These are phyloP conservation scores for Endotricha flammealis DNA, from an alignment of 2,888 invertebrate species.

Conservation along the genomic window DNA sequence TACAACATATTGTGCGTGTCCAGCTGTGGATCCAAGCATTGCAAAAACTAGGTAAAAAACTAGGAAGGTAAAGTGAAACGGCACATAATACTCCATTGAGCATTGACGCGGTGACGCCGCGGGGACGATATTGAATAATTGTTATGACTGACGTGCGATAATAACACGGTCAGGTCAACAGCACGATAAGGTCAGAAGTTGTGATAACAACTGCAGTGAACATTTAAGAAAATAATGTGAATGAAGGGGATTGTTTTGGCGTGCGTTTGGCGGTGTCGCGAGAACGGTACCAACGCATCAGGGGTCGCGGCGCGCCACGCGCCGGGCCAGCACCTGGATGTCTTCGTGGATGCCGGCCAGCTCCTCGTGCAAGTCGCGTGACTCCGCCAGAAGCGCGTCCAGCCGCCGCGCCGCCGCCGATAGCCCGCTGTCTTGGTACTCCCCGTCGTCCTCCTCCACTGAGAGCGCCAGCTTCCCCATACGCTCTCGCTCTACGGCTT, in stretches of 20 bases:
- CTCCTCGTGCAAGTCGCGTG: slow-evolving; percentile 62
- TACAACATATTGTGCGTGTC: not conserved
- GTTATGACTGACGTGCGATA: too few species aligned
- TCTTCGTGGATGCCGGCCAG: slow-evolving; percentile 69
- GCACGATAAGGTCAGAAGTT: not conserved
- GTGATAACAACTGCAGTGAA: not conserved
- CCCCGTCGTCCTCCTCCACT: slow-evolving; percentile 62
- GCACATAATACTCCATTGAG: not conserved
- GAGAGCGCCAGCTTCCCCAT: slow-evolving; percentile 61
- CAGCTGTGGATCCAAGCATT: slow-evolving; percentile 1
- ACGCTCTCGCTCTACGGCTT: slow-evolving; percentile 59
- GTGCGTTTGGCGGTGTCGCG: slow-evolving; percentile 24
- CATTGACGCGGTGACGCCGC: too few species aligned
- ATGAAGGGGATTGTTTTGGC: slow-evolving; percentile 4
- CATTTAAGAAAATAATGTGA: slow-evolving; percentile 1
- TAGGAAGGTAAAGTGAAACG: slow-evolving; percentile 3
- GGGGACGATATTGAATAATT: too few species aligned
- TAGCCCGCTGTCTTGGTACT: slow-evolving; percentile 39
- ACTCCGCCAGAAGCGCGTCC: slow-evolving; percentile 65
- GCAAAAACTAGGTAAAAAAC: slow-evolving; percentile 5
- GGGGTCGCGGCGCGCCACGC: slow-evolving; percentile 55
- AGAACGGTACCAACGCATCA: slow-evolving; percentile 67
- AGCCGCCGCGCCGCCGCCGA: slow-evolving; percentile 56
- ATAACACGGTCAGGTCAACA: slow-evolving; percentile 1
- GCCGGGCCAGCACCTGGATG: slow-evolving; percentile 75